Evolutionary conservation across 2,888 invertebrate species (phyloP).

Genomic region (Chrysolina haemoptera): DNA sequence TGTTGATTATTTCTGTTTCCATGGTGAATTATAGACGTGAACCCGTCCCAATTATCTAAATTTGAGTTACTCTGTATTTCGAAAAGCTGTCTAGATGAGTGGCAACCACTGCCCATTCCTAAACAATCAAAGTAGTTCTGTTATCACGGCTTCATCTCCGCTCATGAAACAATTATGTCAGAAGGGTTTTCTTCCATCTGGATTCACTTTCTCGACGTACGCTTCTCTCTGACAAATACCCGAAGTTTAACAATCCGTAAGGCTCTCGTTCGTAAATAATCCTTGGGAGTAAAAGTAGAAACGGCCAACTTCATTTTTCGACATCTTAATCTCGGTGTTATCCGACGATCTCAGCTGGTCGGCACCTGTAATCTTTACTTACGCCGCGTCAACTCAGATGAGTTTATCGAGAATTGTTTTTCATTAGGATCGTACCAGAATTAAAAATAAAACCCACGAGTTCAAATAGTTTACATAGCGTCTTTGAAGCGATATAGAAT

Average conservation of each 20-base stretch:
- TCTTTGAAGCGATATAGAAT: background rate
- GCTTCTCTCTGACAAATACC: background rate
- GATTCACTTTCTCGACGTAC: conserved; percentile 3
- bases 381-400: conserved; percentile 57
- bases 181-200: background rate
- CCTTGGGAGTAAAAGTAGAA: conserved; percentile 36
- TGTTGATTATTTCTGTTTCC: no score
- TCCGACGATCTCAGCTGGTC: conserved; percentile 56
- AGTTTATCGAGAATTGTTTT: conserved; percentile 25
- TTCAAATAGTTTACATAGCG: background rate
- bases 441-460: background rate
- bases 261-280: conserved; percentile 36
- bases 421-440: background rate
- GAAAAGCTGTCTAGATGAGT: no score
- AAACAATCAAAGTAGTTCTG: no score
- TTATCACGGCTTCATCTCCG: background rate
- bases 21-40: no score
- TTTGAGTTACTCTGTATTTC: no score
- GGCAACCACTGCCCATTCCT: no score
- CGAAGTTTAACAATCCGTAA: conserved; percentile 24
- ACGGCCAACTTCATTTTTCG: conserved; percentile 47
- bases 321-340: conserved; percentile 60
- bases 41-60: no score
- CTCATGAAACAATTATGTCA: conserved; percentile 1
- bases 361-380: conserved; percentile 59